Evolutionary conservation across 2,113 vertebrate species (phyloP).

Genomic region (Tupaia tana): DNA sequence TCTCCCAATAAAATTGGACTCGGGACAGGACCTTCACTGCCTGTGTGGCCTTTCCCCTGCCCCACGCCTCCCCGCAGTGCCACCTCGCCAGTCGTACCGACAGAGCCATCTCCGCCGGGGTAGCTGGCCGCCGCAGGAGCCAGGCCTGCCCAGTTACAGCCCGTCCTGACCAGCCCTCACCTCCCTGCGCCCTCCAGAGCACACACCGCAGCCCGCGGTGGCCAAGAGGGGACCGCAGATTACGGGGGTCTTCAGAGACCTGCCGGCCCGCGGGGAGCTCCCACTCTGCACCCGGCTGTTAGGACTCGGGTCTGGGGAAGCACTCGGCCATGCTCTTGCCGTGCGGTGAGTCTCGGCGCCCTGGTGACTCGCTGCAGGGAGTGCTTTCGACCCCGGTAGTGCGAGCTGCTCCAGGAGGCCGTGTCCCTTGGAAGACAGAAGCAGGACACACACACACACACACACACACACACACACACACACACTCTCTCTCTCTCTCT

Average conservation of each 20-base stretch:
- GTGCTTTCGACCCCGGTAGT: neutral
- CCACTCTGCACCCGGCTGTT: neutral
- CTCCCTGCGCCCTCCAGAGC: neutral
- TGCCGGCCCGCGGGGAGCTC: neutral
- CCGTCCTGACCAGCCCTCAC: neutral
- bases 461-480: too few relatives aligned
- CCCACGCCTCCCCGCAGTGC: neutral
- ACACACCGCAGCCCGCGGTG: neutral
- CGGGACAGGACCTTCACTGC: neutral
- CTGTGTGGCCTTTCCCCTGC: conserved; percentile 22
- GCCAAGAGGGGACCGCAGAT: neutral
- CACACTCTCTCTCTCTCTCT: too few relatives aligned
- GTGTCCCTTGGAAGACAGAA: neutral
- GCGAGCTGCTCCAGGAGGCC: neutral
- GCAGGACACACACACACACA: neutral
- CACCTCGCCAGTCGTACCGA: neutral
- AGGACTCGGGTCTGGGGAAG: neutral
- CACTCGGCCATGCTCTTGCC: neutral
- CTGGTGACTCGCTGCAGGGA: neutral
- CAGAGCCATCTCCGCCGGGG: neutral
- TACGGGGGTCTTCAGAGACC: neutral
- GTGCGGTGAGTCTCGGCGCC: neutral
- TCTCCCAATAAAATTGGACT: conserved; percentile 7
- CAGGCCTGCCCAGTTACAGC: neutral
- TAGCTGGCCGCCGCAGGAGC: too few relatives aligned